phyloP scores from a whole-genome alignment of 2,113 vertebrate genomes.

The Coryphaenoides rupestris region DNA sequence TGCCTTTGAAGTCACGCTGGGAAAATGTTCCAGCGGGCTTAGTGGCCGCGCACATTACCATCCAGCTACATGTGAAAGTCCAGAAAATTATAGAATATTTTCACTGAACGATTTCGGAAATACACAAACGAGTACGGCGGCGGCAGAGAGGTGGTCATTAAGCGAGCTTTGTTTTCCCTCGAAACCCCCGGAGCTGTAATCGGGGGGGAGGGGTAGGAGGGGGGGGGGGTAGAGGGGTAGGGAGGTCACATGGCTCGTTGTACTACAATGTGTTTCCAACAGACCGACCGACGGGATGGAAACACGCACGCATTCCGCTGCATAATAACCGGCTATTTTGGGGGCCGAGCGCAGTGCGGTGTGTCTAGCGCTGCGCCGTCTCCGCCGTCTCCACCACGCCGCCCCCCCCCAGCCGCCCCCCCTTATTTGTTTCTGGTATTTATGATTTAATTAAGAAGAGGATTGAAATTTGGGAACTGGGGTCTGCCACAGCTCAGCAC shows the following conservation, averaged over 20 bases:
- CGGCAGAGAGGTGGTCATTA: constrained; percentile 2
- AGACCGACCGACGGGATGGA: constrained; percentile 46
- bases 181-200: constrained; percentile 1
- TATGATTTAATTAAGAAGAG: constrained; percentile 68
- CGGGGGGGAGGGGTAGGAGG: constrained; percentile 39
- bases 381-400: no score
- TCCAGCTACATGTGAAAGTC: constrained; percentile 42
- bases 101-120: constrained; percentile 18
- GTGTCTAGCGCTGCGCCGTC: constrained; percentile 51
- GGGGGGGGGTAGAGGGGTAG: no score
- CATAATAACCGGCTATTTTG: constrained; percentile 61
- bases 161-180: constrained; percentile 25
- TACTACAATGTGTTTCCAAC: constrained; percentile 49
- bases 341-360: constrained; percentile 30
- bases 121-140: constrained; percentile 1
- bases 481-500: constrained; percentile 63
- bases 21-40: constrained; percentile 56
- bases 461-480: constrained; percentile 57
- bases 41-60: constrained; percentile 24
- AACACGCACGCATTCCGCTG: constrained; percentile 49
- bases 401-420: no score
- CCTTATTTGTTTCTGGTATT: constrained; percentile 50
- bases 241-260: constrained; percentile 29
- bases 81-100: constrained; percentile 22
- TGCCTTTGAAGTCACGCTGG: constrained; percentile 62